Base-by-base conservation (phyloP, 2,113 vertebrate species). In the Pedetes capensis region DNA sequence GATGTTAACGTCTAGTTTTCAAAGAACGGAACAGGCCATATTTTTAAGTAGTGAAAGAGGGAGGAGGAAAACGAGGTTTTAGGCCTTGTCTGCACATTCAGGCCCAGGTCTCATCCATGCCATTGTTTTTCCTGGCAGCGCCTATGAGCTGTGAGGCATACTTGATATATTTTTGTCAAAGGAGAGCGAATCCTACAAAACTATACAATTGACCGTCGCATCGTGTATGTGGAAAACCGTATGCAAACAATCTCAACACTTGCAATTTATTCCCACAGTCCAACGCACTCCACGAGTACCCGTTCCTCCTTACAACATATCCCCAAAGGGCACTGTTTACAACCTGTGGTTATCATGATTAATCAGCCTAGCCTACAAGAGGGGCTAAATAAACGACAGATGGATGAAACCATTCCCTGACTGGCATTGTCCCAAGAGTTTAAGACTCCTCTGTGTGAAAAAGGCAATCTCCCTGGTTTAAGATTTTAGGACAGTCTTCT, bases 1-100 rank as follows among this genome's bases (percentile, higher is more conserved):
- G 5, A 39, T 18, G 13, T 14, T 44, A 0, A 4, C 32, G 44
- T 39, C n/a, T n/a, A 6, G 11, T 0, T 23, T 4, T 64, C 20
- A 18, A 25, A 29, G 47, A 55, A 44, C 0, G 49, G 1, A 9
- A 25, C 39, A 51, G n/a, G 8, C 12, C 11, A 2, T 25, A 12
- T 34, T 81, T 13, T 34, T 17, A 5, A n/a, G 9, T 17, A 39
- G 27, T 9, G 6, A 27, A 25, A 55, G 27, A n/a, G n/a, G n/a
- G n/a, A 59, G 11, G 25, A 37, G 27, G 47, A 85, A 61, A 72
- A 37, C 12, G 5, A 34, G 23, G 20, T 4, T 16, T 16, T 17
- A 55, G 76, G 59, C 51, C 71, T 49, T 34, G 7, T 29, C 27
- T 34, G 49, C 34, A 9, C 29, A 2, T 8, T 49, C 59, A 32